Evolutionary conservation across 2,888 invertebrate species (phyloP).

Genomic region (Hymenopus coronatus): DNA sequence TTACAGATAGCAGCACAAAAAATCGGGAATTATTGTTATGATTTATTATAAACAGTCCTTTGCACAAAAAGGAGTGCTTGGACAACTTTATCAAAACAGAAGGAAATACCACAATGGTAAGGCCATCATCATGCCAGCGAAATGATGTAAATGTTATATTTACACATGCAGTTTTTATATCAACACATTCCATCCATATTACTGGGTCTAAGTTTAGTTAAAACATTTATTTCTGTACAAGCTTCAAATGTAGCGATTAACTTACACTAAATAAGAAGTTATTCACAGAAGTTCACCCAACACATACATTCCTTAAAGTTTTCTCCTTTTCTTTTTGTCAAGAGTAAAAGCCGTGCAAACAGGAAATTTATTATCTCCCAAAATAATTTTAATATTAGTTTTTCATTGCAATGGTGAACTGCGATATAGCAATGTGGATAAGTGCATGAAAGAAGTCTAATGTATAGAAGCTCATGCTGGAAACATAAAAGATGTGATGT

Average conservation of each 20-base stretch:
- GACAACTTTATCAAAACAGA: constrained; percentile 24
- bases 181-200: not conserved
- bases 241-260: not conserved
- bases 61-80: not conserved
- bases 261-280: not conserved
- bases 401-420: not conserved
- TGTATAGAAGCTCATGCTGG: not conserved
- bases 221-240: no score
- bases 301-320: not conserved
- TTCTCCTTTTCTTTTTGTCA: not conserved
- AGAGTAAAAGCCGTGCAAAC: not conserved
- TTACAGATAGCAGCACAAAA: not conserved
- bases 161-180: not conserved
- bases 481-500: not conserved
- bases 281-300: not conserved
- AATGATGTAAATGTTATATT: not conserved
- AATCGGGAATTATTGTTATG: not conserved
- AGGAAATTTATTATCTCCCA: not conserved
- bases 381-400: not conserved
- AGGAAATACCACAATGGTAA: not conserved
- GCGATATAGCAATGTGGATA: not conserved
- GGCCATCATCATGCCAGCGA: constrained; percentile 1
- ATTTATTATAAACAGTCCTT: not conserved
- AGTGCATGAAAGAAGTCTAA: not conserved
- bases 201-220: not conserved